phyloP scores from a whole-genome alignment of 2,113 vertebrate species.

The Serilophus lunatus region DNA sequence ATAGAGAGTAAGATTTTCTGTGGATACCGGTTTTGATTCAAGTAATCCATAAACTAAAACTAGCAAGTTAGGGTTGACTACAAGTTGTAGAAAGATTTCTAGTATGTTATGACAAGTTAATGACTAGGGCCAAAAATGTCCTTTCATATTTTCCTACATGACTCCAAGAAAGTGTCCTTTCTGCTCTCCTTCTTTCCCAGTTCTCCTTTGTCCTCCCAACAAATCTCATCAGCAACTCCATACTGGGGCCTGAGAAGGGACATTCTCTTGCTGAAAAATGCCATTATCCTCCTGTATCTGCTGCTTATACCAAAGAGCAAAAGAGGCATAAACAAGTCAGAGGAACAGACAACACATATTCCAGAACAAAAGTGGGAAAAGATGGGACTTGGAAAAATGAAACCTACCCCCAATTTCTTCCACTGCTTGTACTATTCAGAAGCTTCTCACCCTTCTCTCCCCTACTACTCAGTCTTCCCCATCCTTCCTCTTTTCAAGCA shows the following conservation, averaged over 20 bases:
- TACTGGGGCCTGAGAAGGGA: background rate
- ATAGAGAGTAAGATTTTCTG: background rate
- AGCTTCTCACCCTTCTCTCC: background rate
- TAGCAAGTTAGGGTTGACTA: background rate
- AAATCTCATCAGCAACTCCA: background rate
- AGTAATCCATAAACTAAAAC: background rate
- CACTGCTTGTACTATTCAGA: background rate
- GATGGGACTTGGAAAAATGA: background rate
- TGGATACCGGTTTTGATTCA: background rate
- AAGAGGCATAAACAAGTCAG: background rate
- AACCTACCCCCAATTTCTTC: background rate
- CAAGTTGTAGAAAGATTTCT: background rate
- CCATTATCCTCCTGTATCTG: background rate
- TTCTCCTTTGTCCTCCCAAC: rapidly evolving
- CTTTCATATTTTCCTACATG: background rate
- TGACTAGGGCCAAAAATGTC: background rate
- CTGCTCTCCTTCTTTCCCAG: background rate
- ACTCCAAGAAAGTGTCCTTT: background rate
- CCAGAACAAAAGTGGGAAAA: background rate
- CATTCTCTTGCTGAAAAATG: background rate
- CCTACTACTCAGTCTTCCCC: background rate
- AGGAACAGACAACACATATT: background rate
- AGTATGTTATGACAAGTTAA: background rate
- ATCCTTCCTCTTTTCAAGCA: background rate
- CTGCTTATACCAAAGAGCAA: background rate